Conservation (phyloP, 2,797 vertebrate species). For the Orientallactaga sibirica region DNA sequence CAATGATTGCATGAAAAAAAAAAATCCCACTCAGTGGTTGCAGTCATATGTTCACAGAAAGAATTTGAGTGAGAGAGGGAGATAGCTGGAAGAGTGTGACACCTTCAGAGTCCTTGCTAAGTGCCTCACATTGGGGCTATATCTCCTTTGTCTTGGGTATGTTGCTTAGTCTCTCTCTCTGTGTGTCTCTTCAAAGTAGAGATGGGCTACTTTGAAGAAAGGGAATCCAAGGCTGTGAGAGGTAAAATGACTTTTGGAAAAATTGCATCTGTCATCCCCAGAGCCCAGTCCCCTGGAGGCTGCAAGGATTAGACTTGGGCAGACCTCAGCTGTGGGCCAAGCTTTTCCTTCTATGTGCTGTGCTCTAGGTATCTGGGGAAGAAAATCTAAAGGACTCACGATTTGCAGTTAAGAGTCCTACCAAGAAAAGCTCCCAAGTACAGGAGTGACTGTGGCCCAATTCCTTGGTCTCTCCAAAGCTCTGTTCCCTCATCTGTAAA, state of each 20-base stretch:
- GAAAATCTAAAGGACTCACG: background rate
- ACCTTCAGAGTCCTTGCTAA: background rate
- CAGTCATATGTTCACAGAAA: background rate
- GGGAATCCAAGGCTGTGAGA: background rate
- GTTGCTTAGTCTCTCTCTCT: background rate
- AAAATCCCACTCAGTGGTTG: background rate
- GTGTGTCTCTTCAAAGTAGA: background rate
- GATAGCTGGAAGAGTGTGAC: background rate
- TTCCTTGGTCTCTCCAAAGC: background rate
- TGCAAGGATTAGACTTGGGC: background rate
- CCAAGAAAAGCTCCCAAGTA: background rate
- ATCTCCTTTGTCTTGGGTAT: background rate
- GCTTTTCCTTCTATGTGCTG: background rate
- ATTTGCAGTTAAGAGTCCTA: background rate
- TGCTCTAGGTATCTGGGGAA: background rate
- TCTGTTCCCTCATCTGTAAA: constrained; percentile 5
- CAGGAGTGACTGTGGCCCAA: background rate
- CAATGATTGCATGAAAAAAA: constrained; percentile 29
- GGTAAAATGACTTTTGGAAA: background rate
- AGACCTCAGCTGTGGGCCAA: background rate
- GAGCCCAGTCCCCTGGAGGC: background rate
- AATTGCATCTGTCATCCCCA: background rate
- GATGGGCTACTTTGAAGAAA: background rate
- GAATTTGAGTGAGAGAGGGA: constrained; percentile 15
- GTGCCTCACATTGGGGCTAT: background rate